Conservation (phyloP, 2,888 invertebrate species). For the Rhagophthalmus giganteus region DNA sequence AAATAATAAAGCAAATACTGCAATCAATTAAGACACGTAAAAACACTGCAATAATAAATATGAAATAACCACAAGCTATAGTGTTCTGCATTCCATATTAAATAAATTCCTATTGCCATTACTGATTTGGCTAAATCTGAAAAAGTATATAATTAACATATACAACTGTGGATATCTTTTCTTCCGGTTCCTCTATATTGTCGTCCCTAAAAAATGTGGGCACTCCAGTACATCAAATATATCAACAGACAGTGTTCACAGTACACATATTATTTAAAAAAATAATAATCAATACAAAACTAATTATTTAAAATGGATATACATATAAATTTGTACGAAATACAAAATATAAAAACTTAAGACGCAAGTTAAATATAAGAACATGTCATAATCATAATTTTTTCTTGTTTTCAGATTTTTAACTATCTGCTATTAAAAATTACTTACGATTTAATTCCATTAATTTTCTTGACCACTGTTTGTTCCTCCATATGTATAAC, state of each 20-base stretch:
- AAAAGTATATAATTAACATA: conserved; percentile 13
- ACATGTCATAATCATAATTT: not conserved
- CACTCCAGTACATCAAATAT: conserved; percentile 21
- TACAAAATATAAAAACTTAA: conserved; percentile 4
- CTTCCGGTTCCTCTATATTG: conserved; percentile 13
- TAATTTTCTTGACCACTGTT: conserved; percentile 33
- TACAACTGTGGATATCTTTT: conserved; percentile 7
- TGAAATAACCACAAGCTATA: too few relatives aligned
- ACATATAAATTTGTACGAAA: conserved; percentile 5
- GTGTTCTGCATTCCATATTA: not conserved
- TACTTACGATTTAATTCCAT: conserved; percentile 23
- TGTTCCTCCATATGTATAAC: conserved; percentile 52
- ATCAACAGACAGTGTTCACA: conserved; percentile 31
- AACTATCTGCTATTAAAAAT: too few relatives aligned
- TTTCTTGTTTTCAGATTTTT: too few relatives aligned
- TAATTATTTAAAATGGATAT: conserved; percentile 11
- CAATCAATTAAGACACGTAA: not conserved
- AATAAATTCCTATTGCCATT: not conserved
- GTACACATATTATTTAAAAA: conserved; percentile 22
- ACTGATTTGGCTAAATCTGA: conserved; percentile 13
- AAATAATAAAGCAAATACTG: conserved; percentile 1
- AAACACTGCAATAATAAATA: too few relatives aligned
- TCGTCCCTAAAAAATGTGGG: conserved; percentile 13
- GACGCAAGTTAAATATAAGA: not conserved
- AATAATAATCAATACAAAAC: conserved; percentile 8